Base-by-base conservation (phyloP, 1,140 invertebrate genomes). In the Magallana ariakensis region DNA sequence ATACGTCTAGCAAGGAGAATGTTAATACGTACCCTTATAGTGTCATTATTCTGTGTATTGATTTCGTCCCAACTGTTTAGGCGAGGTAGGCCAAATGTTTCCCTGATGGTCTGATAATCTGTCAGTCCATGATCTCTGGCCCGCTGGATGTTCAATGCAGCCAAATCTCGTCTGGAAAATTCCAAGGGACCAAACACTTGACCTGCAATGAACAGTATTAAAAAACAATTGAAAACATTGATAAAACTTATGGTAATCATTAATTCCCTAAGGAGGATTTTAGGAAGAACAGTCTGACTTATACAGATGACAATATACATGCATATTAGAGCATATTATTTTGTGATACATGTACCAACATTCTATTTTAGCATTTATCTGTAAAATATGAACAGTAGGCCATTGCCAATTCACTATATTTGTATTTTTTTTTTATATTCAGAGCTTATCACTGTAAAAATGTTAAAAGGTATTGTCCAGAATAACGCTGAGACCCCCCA, bases 101-200 rank as follows among this genome's bases (percentile, higher is more conserved):
- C 96, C 93, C 97, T 96, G 0, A 98, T 97, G 0, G 97, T 98
- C 93, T 99, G 99, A 94, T 99, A 99, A 94, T 99, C 98, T 0
- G 98, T 97, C 0, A 99, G 94, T 1, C 99, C 99, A 92, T 99
- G 99, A 93, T 99, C 99, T 53, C 99, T 95, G 0, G 98, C 99
- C 81, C 99, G 95, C 98, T 99, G 99, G 80, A 99, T 99, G 91
- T 99, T 99, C 0, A 99, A 94, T 0, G 98, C 99, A 0, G 98
- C 98, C 75, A 99, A 95, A 95, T 99, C 99, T 9, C 98, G 95
- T 33, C 98, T 95, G 0, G 98, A 98, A 94, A 99, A 99, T 91
- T 99, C 98, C 97, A 99, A 98, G 0, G 99, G 98, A 0, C 99
- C 99, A 94, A 99, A 99, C 0, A 99, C 95, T 93, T 98, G 98